A percentile compares a stretch with the other conserved stretches of the same genome.
Evolutionary conservation across 2,797 vertebrate genomes (phyloP).

Genomic region (Cossypha niveicapilla): DNA sequence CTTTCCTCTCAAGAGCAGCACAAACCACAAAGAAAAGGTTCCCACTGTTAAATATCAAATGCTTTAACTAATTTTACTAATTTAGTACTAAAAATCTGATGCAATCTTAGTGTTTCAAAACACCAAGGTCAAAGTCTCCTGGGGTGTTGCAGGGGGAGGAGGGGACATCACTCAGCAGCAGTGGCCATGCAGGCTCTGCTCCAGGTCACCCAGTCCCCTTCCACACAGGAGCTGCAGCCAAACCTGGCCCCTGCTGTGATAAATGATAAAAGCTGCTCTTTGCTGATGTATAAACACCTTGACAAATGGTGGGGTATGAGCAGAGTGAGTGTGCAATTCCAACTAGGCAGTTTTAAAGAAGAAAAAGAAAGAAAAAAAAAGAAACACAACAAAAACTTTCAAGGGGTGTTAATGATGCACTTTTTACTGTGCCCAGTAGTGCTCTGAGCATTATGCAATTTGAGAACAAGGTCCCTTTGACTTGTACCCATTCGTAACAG

Average conservation of each 20-base stretch:
- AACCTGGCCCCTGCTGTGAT: not conserved
- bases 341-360: not conserved
- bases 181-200: not conserved
- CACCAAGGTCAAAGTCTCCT: not conserved
- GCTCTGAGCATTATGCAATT: not conserved
- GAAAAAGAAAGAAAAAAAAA: too few species aligned
- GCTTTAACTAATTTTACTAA: not conserved
- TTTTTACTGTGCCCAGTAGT: not conserved
- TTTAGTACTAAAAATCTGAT: not conserved
- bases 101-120: not conserved
- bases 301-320: not conserved
- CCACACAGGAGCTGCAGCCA: not conserved
- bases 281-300: not conserved
- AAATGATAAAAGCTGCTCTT: not conserved
- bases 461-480: not conserved
- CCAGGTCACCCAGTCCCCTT: not conserved
- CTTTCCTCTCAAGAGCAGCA: not conserved
- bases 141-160: not conserved
- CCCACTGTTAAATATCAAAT: not conserved
- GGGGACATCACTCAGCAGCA: not conserved
- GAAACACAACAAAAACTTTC: not conserved
- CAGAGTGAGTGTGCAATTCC: not conserved
- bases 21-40: not conserved
- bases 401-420: not conserved
- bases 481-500: not conserved